Base-by-base conservation (phyloP, 1,140 invertebrate species). In the Drosophila sp. region DNA sequence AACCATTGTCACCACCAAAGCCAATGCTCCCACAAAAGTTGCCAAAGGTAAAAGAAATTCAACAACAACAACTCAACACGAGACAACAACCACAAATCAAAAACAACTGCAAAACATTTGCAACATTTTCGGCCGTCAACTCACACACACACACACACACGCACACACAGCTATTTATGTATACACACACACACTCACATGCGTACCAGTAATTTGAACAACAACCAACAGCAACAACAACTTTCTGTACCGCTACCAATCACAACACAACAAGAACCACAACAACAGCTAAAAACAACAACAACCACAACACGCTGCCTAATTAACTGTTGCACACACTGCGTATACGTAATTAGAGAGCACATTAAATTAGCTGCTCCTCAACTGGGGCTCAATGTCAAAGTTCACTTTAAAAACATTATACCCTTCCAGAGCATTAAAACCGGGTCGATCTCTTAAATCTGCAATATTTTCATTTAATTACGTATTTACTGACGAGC, bases 1-100 rank as follows among this genome's bases (percentile, higher is more conserved):
- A 91, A 84, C 91, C 91, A 91, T 80, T 92, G 75, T 92, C 91
- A 80, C 91, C 91, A 80, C 91, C 91, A 53, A 92, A 91, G 87
- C 91, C 91, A 76, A 77, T 91, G 75, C 67, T 90, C 62, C 89
- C 89, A 77, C 76, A 81, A 80, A 91, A 89, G 81, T 86, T 91
- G 53, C 78, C 90, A 73, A 92, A 92, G 91, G 91, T 92, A 86
- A 86, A 83, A 64, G 34, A 76, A 69, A 65, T 34, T 54, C 48
- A 48, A 50, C n/a, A 78, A 58, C 41, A 53, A 70, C 25, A 61
- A 71, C 41, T 58, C 50, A 43, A 61, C 36, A 73, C 25, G 34
- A 50, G 38, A 61, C 36, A 73, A 62, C 25, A 38, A 45, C 2
- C 16, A 40, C 50, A 63, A 36, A 29, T 38, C 21, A 57, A 46